Evolutionary conservation across 1,140 invertebrate species (phyloP), one percentile per base, ranked within the genome.

Genomic region (Pseudomyrmex sp.): DNA sequence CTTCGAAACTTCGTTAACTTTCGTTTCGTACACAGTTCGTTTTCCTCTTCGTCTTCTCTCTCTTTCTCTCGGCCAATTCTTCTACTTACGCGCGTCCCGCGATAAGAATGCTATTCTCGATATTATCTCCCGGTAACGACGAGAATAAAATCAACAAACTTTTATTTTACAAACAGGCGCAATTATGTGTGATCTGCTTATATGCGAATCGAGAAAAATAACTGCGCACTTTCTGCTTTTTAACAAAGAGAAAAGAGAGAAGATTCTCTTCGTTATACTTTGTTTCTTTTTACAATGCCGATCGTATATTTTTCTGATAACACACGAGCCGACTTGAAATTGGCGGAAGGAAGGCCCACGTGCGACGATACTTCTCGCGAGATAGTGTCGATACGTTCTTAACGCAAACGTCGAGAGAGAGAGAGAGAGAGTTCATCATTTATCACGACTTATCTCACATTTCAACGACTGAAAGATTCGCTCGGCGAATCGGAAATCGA

Each of bases 391-490:
- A 74, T 74, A 74, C 23, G 56, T 74, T 35, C 54, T 61, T 56
- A 65, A 12, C 73, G 46, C 23, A n/a, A 76, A 65, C 4, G 46
- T 76, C 61, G 74, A 35, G 35, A 35, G 35, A 35, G 35, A 35
- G 61, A 65, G 35, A 7, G 59, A 66, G n/a, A 61, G 44, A 35
- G 48, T 52, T 76, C 48, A 52, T 66, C 48, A 13, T 76, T 58
- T 52, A 63, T 52, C 61, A 54, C 66, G 23, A 65, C 61, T 76
- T 74, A 74, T 76, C 62, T 35, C n/a, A 4, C 26, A 65, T 54
- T 56, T 66, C 61, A 76, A 76, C 62, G 61, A 20, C 58, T 44
- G 23, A 13, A 54, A 76, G 61, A 76, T 76, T 65, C n/a, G 8
- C n/a, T 52, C 13, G 46, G 8, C 35, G 66, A 66, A 76, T 76